These are phyloP conservation scores for Phrynocephalus guinanensis DNA, from an alignment of 2,797 vertebrate species.

Conservation along the genomic window DNA sequence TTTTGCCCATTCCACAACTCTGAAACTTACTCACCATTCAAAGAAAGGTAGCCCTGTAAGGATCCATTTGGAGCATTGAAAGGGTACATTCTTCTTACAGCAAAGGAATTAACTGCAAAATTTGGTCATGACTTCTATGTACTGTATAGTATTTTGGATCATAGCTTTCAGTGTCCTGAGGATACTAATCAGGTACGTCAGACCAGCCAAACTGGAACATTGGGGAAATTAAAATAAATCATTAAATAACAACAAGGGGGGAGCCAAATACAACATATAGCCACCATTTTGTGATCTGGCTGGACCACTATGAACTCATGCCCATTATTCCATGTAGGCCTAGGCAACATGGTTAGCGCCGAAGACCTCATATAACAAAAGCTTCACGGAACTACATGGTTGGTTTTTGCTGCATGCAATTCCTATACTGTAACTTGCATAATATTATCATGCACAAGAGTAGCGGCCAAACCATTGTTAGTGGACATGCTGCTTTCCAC, in stretches of 20 bases:
- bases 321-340: not conserved
- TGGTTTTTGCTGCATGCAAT: not conserved
- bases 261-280: slow-evolving; percentile 54
- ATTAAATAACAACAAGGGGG: too few relatives aligned
- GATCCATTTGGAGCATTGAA: not conserved
- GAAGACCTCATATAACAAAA: not conserved
- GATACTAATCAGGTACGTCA: too few relatives aligned
- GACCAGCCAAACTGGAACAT: too few relatives aligned
- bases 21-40: too few relatives aligned
- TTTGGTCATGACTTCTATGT: not conserved
- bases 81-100: not conserved
- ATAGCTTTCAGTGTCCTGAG: too few relatives aligned
- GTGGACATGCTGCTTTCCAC: not conserved
- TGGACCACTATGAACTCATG: slow-evolving; percentile 5
- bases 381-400: not conserved
- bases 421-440: not conserved
- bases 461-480: not conserved
- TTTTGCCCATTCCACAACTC: too few relatives aligned
- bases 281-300: slow-evolving; percentile 41
- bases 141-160: too few relatives aligned
- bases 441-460: not conserved
- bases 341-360: not conserved
- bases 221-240: too few relatives aligned
- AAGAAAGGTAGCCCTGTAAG: too few relatives aligned
- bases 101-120: not conserved